Conservation (phyloP, 1,140 invertebrate species). For the Anadara kagoshimensis region DNA sequence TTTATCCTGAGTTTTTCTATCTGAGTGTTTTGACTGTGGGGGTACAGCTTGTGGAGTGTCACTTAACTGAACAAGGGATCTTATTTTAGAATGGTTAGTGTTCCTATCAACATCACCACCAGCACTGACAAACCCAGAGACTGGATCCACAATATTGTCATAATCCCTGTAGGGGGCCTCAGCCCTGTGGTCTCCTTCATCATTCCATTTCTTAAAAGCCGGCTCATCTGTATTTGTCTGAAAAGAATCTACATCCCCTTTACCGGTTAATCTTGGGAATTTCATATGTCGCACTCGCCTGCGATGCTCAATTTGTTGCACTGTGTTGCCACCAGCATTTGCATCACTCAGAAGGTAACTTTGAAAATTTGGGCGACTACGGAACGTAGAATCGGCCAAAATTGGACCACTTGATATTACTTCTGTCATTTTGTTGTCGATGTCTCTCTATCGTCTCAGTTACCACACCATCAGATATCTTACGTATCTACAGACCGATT, state of each 20-base stretch:
- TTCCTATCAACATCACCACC: slow-evolving; percentile 69
- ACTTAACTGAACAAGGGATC: slow-evolving; percentile 63
- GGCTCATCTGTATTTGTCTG: slow-evolving; percentile 48
- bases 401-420: slow-evolving; percentile 46
- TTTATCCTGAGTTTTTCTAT: slow-evolving; percentile 49
- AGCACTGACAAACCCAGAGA: slow-evolving; percentile 70
- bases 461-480: not conserved
- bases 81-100: slow-evolving; percentile 63
- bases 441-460: not conserved
- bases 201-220: slow-evolving; percentile 65
- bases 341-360: slow-evolving; percentile 60
- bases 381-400: slow-evolving; percentile 64
- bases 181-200: slow-evolving; percentile 62
- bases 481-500: slow-evolving; percentile 10
- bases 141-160: slow-evolving; percentile 70
- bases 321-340: slow-evolving; percentile 59
- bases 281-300: slow-evolving; percentile 66
- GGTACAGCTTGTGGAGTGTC: slow-evolving; percentile 60
- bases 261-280: slow-evolving; percentile 64
- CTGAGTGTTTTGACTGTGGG: slow-evolving; percentile 53
- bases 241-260: slow-evolving; percentile 63
- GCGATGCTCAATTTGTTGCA: slow-evolving; percentile 63
- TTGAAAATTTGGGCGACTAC: slow-evolving; percentile 60
- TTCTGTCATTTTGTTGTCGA: slow-evolving; percentile 53
- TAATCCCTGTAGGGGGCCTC: slow-evolving; percentile 63